These are phyloP conservation scores for Anthrax anthrax DNA, from an alignment of 2,888 invertebrate genomes.

Conservation along the genomic window DNA sequence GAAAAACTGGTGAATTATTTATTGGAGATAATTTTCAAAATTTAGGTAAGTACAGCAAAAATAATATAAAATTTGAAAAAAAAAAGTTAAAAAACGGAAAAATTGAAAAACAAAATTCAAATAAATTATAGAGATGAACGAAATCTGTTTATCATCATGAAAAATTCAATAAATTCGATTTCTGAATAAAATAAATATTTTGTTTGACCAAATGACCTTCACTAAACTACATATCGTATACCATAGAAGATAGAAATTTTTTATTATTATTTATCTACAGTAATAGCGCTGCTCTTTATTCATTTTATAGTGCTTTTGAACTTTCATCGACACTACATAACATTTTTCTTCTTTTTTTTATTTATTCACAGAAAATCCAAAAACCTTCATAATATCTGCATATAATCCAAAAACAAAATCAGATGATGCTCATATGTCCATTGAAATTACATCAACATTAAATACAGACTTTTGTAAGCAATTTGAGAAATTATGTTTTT, in stretches of 20 bases:
- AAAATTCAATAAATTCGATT: too few species aligned
- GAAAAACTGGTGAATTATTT: slow-evolving; percentile 26
- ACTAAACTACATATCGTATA: too few species aligned
- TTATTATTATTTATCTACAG: too few species aligned
- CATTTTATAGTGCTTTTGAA: not conserved
- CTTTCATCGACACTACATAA: too few species aligned
- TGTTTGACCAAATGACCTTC: too few species aligned
- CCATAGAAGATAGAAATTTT: too few species aligned
- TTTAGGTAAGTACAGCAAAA: slow-evolving; percentile 7
- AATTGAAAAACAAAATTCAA: too few species aligned
- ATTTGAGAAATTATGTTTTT: slow-evolving; percentile 28
- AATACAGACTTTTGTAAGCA: slow-evolving; percentile 21
- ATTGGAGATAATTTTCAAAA: slow-evolving; percentile 24
- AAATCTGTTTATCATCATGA: too few species aligned
- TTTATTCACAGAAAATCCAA: slow-evolving; percentile 13
- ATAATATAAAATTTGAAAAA: not conserved
- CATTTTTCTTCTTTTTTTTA: not conserved
- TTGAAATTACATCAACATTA: slow-evolving; percentile 23
- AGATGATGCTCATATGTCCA: slow-evolving; percentile 23
- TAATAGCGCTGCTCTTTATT: too few species aligned
- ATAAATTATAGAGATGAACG: too few species aligned
- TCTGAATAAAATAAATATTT: too few species aligned
- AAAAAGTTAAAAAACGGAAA: not conserved
- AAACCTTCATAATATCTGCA: slow-evolving; percentile 24
- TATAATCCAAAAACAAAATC: slow-evolving; percentile 8